Conservation (phyloP, 2,888 invertebrate species). For the Teleogryllus oceanicus region DNA sequence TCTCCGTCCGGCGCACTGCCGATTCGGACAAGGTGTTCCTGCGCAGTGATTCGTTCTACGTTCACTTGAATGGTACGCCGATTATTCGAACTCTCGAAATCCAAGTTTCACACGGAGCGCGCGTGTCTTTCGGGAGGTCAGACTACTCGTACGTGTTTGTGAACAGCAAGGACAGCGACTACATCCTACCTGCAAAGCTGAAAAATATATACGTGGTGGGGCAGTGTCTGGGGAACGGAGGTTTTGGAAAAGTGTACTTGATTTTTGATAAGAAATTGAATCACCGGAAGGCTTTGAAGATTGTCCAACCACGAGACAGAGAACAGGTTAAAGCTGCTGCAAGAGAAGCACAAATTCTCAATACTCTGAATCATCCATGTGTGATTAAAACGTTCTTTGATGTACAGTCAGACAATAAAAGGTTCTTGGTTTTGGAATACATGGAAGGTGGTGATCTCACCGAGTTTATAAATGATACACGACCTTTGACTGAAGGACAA, state of each 20-base stretch:
- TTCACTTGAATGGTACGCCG: too few relatives aligned
- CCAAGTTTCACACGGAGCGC: too few relatives aligned
- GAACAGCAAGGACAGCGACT: background rate
- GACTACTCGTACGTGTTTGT: background rate
- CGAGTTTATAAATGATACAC: background rate
- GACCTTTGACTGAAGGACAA: background rate
- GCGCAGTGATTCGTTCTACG: too few relatives aligned
- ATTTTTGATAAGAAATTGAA: background rate
- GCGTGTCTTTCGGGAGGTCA: too few relatives aligned
- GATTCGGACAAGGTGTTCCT: too few relatives aligned
- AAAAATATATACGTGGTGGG: background rate
- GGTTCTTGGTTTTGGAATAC: background rate
- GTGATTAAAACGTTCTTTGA: background rate
- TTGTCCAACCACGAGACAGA: background rate
- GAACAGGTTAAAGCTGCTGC: too few relatives aligned
- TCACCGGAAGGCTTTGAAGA: background rate
- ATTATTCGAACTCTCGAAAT: too few relatives aligned
- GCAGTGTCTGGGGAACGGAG: background rate
- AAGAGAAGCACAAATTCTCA: background rate
- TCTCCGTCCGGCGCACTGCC: too few relatives aligned
- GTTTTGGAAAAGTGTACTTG: background rate
- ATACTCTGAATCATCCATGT: background rate
- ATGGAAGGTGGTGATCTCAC: background rate
- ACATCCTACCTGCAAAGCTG: background rate
- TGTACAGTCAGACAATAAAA: background rate